Percentiles rank a stretch among this genome's conserved stretches.
phyloP scores from a whole-genome alignment of 2,113 vertebrate species.

The Phalacrocorax aristotelis region DNA sequence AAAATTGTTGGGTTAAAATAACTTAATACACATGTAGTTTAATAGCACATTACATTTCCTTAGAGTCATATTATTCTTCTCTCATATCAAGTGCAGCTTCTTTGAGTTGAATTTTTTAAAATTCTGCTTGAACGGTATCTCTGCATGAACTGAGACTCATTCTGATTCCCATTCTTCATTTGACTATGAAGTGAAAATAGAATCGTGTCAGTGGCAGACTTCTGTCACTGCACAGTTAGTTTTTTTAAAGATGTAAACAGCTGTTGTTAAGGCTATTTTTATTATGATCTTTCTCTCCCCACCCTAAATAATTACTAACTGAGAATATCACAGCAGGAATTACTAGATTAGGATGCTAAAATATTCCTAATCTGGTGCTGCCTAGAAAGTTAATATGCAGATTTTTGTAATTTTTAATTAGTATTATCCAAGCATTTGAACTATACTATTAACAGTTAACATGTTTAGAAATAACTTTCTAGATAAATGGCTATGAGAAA shows the following conservation, averaged over 20 bases:
- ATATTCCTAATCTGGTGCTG: neutral
- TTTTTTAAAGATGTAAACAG: neutral
- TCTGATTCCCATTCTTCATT: neutral
- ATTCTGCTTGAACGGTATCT: neutral
- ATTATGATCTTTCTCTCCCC: neutral
- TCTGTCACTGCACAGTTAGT: neutral
- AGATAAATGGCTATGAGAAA: neutral
- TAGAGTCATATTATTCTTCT: neutral
- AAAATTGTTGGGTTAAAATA: neutral
- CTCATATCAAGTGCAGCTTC: neutral
- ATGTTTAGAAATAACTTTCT: neutral
- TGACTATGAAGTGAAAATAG: neutral
- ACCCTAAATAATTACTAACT: neutral
- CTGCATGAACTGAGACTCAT: neutral
- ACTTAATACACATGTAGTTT: neutral
- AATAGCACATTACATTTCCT: neutral
- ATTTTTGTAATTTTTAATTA: neutral
- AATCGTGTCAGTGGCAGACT: neutral
- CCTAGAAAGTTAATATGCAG: neutral
- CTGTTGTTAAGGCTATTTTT: neutral
- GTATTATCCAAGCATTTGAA: neutral
- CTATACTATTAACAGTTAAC: neutral
- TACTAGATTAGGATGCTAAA: neutral
- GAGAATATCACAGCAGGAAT: neutral
- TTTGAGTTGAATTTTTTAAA: neutral